phyloP scores from a whole-genome alignment of 1,140 invertebrate genomes.

The Drosophila chauvacae region DNA sequence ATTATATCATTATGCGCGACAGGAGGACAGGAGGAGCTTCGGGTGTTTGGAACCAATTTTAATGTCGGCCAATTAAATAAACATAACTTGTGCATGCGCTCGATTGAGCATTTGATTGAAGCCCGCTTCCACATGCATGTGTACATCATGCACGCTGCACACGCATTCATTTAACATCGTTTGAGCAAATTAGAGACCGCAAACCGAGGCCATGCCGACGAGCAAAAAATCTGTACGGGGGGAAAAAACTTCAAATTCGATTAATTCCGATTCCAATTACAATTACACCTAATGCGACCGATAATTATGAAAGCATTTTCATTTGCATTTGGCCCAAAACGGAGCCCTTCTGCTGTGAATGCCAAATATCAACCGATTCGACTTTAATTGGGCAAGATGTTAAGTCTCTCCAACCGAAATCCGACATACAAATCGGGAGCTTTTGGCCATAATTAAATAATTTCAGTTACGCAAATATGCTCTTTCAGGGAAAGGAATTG shows the following conservation, averaged over 20 bases:
- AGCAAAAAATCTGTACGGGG: background rate
- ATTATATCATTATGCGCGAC: constrained; percentile 18
- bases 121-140: constrained; percentile 11
- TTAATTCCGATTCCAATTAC: constrained; percentile 3
- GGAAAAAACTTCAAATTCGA: constrained; percentile 11
- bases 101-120: constrained; percentile 55
- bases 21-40: background rate
- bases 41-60: constrained; percentile 25
- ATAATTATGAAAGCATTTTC: constrained; percentile 40
- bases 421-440: background rate
- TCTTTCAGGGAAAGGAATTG: background rate
- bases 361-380: constrained; percentile 8
- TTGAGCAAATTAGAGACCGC: constrained; percentile 46
- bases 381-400: constrained; percentile 9
- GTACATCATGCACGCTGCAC: background rate
- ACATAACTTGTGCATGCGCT: constrained; percentile 62
- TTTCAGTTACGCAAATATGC: background rate
- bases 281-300: constrained; percentile 11
- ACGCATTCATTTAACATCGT: constrained; percentile 29
- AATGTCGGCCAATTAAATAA: constrained; percentile 68
- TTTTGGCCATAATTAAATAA: background rate
- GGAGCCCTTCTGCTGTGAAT: background rate
- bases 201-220: background rate
- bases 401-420: background rate
- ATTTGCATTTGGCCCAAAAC: background rate